Percentiles rank a stretch among this genome's conserved stretches.
Evolutionary conservation across 1,140 invertebrate species (phyloP).

Genomic region (Drosophila funebris): DNA sequence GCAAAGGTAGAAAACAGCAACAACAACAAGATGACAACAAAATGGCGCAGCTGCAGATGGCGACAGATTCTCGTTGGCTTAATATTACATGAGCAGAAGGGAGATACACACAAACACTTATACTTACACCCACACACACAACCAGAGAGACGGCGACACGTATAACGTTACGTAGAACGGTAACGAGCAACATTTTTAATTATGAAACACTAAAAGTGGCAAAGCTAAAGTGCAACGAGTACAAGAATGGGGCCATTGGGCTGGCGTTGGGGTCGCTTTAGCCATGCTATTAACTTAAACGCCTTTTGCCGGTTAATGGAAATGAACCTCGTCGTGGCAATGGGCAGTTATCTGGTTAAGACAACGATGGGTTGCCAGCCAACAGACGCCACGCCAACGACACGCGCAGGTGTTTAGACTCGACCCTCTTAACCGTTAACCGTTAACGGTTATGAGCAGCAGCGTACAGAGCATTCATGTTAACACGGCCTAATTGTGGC

Average conservation of each 20-base stretch:
- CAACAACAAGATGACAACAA: conserved; percentile 34
- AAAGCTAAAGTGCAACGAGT: conserved; percentile 81
- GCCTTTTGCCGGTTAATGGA: conserved; percentile 83
- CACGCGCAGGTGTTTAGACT: conserved; percentile 48
- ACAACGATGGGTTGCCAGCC: conserved; percentile 32
- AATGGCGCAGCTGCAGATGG: conserved; percentile 74
- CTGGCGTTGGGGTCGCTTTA: conserved; percentile 45
- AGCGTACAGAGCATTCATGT: conserved; percentile 44
- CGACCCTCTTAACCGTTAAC: conserved; percentile 46
- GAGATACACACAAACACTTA: conserved; percentile 8
- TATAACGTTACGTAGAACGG: not conserved
- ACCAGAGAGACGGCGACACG: not conserved
- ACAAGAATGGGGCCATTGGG: conserved; percentile 17
- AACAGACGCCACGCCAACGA: not conserved
- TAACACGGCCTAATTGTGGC: conserved; percentile 68
- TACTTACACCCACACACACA: not conserved
- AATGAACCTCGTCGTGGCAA: conserved; percentile 73
- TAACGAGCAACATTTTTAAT: conserved; percentile 82
- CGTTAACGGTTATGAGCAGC: conserved; percentile 37
- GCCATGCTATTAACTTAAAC: conserved; percentile 83
- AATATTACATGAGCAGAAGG: conserved; percentile 75
- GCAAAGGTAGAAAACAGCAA: conserved; percentile 46
- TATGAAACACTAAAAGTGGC: conserved; percentile 84
- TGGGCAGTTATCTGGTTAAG: conserved; percentile 77
- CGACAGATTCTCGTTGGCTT: conserved; percentile 54